These are phyloP conservation scores for Aspiorhynchus laticeps DNA, from an alignment of 2,113 vertebrate species.

Conservation along the genomic window DNA sequence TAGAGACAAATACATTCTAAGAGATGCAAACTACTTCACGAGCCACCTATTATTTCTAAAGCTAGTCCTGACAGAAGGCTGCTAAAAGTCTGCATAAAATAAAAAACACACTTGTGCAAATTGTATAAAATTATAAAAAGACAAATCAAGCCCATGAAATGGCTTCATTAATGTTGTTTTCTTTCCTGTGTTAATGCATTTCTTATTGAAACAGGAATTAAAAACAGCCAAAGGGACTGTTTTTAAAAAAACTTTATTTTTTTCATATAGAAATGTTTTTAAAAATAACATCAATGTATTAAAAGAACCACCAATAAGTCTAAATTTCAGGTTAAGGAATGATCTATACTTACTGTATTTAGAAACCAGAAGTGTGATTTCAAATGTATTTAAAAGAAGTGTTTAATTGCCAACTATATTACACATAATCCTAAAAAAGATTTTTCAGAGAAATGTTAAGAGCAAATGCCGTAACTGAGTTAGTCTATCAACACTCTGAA, in stretches of 20 bases:
- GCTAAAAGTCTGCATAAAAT: constrained; percentile 17
- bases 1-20: not conserved
- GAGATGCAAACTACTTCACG: not conserved
- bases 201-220: not conserved
- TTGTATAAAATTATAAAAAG: not conserved
- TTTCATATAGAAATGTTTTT: not conserved
- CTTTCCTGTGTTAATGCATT: not conserved
- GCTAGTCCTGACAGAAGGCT: not conserved
- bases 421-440: not conserved
- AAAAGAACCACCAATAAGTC: not conserved
- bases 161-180: not conserved
- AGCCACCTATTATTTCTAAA: not conserved
- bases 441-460: too few species aligned
- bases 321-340: not conserved
- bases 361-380: not conserved
- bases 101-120: not conserved
- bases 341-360: not conserved
- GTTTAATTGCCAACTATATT: not conserved
- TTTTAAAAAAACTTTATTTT: too few species aligned
- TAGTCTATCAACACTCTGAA: too few species aligned
- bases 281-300: not conserved
- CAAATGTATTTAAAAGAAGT: not conserved
- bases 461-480: too few species aligned
- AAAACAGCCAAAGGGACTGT: not conserved
- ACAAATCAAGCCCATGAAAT: not conserved